A percentile compares a stretch with the other conserved stretches of the same genome.
phyloP scores from a whole-genome alignment of 1,140 invertebrate genomes.

The Papilio xuthus region DNA sequence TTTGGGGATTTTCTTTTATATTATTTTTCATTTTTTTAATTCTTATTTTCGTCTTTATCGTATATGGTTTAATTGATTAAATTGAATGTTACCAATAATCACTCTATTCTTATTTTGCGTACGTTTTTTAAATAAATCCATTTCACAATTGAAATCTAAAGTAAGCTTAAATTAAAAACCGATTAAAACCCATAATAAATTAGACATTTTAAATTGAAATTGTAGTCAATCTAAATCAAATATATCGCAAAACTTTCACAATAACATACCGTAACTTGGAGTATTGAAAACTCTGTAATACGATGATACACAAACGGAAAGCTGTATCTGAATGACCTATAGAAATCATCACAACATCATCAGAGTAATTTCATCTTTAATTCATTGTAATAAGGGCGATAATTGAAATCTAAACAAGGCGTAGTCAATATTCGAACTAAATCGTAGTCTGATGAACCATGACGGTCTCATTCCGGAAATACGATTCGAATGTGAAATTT shows the following conservation, averaged over 20 bases:
- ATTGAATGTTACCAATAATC: too few species aligned
- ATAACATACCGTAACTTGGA: slow-evolving; percentile 28
- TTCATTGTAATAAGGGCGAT: background rate
- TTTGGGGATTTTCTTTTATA: too few species aligned
- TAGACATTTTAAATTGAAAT: background rate
- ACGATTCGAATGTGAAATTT: slow-evolving; percentile 27
- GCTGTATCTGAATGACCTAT: slow-evolving; percentile 18
- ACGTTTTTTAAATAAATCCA: background rate
- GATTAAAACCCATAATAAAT: background rate
- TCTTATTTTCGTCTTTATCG: too few species aligned
- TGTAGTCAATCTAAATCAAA: background rate
- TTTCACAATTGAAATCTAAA: background rate
- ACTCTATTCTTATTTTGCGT: background rate
- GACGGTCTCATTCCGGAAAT: slow-evolving; percentile 34
- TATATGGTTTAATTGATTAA: too few species aligned
- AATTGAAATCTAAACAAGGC: too few species aligned
- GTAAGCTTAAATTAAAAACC: background rate
- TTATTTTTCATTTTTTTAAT: too few species aligned
- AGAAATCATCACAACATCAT: background rate
- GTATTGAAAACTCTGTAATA: slow-evolving; percentile 35
- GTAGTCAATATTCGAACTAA: background rate
- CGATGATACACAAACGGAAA: slow-evolving; percentile 21
- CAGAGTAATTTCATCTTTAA: background rate
- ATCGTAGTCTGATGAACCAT: slow-evolving; percentile 26
- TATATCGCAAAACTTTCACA: background rate